Conservation (phyloP, 2,113 vertebrate genomes). For the Erpornis zantholeuca region DNA sequence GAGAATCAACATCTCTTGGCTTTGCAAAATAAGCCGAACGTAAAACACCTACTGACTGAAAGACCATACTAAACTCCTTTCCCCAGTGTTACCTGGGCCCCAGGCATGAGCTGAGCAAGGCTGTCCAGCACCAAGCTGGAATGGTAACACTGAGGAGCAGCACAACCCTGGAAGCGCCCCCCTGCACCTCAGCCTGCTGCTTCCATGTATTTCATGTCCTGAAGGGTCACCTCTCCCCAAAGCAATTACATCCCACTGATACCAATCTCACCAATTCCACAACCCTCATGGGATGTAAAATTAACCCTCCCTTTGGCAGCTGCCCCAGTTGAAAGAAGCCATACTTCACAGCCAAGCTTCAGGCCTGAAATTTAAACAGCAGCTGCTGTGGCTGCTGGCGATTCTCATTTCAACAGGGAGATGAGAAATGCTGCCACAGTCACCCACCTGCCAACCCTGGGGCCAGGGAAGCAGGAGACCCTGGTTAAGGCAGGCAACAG, state of each 20-base stretch:
- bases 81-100: background rate
- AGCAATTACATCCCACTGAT: background rate
- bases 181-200: background rate
- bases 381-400: accelerated
- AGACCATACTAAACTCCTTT: background rate
- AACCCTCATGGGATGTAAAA: background rate
- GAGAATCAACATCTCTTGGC: background rate
- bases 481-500: background rate
- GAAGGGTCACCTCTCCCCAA: background rate
- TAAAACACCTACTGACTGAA: background rate
- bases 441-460: background rate
- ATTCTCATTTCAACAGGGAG: background rate
- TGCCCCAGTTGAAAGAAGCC: background rate
- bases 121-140: background rate
- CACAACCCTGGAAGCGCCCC: background rate
- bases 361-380: background rate
- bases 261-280: background rate
- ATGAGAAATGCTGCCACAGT: background rate
- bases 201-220: background rate
- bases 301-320: background rate
- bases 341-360: background rate
- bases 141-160: background rate
- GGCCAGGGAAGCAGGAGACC: background rate
- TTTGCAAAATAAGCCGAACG: background rate
- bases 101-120: accelerated